Evolutionary conservation across 2,113 vertebrate genomes (phyloP).

Genomic region (Nerophis ophidion): DNA sequence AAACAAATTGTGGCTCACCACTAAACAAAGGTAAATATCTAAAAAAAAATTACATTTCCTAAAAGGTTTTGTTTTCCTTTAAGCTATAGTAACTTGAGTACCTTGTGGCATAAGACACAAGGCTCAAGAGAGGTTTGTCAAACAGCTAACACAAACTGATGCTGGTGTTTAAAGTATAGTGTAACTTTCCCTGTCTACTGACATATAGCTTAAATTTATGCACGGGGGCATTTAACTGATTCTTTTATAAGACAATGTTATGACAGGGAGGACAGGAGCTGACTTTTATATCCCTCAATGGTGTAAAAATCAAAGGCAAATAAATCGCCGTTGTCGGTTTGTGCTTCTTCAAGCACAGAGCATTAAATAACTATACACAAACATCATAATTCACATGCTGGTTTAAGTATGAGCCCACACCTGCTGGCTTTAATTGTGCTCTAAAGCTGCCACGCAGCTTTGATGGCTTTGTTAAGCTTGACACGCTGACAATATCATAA

Average conservation of each 20-base stretch:
- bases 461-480: slow-evolving; percentile 20
- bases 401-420: slow-evolving; percentile 43
- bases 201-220: slow-evolving; percentile 2
- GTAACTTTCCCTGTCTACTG: not conserved
- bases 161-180: not conserved
- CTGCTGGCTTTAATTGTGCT: slow-evolving; percentile 33
- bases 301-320: slow-evolving; percentile 36
- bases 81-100: too few species aligned
- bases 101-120: too few species aligned
- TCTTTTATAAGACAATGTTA: slow-evolving; percentile 23
- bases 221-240: slow-evolving; percentile 3
- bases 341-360: slow-evolving; percentile 11
- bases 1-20: too few species aligned
- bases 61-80: too few species aligned
- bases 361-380: slow-evolving; percentile 11
- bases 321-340: slow-evolving; percentile 17
- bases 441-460: slow-evolving; percentile 27
- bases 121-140: too few species aligned
- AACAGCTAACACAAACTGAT: too few species aligned
- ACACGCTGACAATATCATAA: slow-evolving; percentile 27
- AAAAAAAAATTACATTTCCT: too few species aligned
- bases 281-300: slow-evolving; percentile 26
- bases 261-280: slow-evolving; percentile 14
- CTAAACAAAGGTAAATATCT: too few species aligned
- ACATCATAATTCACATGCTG: slow-evolving; percentile 30